Conservation (phyloP, 1,140 invertebrate species). For the Cardiocondyla obscurior region DNA sequence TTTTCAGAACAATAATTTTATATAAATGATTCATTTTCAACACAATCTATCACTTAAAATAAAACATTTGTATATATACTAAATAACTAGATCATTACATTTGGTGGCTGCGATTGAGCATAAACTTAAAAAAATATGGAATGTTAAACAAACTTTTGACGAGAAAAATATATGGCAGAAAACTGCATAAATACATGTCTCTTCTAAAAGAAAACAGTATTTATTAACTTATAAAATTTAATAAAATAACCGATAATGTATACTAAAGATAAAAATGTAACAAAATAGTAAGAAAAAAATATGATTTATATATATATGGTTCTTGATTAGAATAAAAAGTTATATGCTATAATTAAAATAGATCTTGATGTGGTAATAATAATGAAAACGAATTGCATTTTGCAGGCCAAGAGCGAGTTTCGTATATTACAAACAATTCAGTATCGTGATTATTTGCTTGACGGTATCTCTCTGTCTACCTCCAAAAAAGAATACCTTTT, state of each 20-base stretch:
- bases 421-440: background rate
- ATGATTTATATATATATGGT: background rate
- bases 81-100: background rate
- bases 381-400: background rate
- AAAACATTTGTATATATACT: no score
- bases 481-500: background rate
- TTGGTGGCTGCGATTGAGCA: background rate
- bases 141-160: background rate
- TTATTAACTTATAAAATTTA: background rate
- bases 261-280: background rate
- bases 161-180: background rate
- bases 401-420: background rate
- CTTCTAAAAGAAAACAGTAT: background rate
- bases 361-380: background rate
- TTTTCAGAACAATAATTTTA: no score
- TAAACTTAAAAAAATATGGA: background rate
- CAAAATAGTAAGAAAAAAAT: background rate
- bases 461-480: background rate
- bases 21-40: no score
- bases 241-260: no score
- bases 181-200: background rate
- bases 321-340: background rate
- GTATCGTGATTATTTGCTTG: background rate
- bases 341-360: background rate
- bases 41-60: no score